Evolutionary conservation across 2,797 vertebrate genomes (phyloP).

Genomic region (Mallotus villosus): DNA sequence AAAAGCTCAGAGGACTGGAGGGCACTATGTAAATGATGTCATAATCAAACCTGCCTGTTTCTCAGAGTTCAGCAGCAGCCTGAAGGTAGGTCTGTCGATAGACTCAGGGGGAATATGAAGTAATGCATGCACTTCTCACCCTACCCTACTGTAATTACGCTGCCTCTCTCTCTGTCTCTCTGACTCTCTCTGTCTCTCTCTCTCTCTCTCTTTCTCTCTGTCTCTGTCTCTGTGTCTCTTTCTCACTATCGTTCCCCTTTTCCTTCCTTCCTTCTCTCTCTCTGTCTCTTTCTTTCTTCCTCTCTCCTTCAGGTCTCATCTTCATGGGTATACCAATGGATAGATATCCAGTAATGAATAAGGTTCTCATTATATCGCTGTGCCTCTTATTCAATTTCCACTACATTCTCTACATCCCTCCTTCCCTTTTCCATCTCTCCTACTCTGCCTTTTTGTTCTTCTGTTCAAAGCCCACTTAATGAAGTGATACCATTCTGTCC

Average conservation of each 20-base stretch:
- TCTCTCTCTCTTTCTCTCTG: slow-evolving; percentile 6
- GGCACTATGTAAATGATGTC: slow-evolving; percentile 53
- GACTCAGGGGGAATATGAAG: slow-evolving; percentile 29
- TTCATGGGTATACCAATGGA: not conserved
- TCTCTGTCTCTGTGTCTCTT: not conserved
- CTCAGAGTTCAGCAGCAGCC: slow-evolving; percentile 53
- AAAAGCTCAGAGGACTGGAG: slow-evolving; percentile 30
- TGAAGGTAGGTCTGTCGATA: slow-evolving; percentile 36
- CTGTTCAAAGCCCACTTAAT: no score
- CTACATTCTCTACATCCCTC: no score
- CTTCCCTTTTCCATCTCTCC: no score
- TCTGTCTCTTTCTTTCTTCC: not conserved
- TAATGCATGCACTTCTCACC: slow-evolving; percentile 42
- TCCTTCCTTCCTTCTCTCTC: not conserved
- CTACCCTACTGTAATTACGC: slow-evolving; percentile 25
- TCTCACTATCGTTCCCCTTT: not conserved
- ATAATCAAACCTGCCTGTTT: slow-evolving; percentile 58
- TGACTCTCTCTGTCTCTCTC: slow-evolving; percentile 2
- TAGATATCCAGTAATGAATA: no score
- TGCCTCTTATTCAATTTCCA: no score
- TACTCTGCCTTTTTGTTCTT: no score
- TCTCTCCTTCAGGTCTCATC: not conserved
- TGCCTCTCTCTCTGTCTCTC: not conserved
- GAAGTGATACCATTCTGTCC: not conserved
- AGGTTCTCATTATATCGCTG: no score